phyloP scores from a whole-genome alignment of 2,888 invertebrate species.

The Horisme vitalbata region DNA sequence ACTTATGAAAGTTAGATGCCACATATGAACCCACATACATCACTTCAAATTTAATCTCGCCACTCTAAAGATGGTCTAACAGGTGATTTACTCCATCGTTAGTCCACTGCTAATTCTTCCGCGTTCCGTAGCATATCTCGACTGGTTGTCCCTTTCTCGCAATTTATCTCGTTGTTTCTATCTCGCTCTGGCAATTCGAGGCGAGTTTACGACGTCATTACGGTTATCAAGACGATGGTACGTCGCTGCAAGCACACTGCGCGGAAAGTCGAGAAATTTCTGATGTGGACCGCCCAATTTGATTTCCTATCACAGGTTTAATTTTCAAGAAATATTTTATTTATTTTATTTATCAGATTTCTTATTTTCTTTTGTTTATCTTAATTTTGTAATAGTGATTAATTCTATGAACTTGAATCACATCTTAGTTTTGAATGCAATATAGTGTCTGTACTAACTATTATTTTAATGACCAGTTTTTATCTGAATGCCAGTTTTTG shows the following conservation, averaged over 20 bases:
- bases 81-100: slow-evolving; percentile 76
- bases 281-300: slow-evolving; percentile 16
- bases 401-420: no score
- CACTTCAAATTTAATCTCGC: slow-evolving; percentile 62
- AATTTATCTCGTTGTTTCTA: slow-evolving; percentile 43
- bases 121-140: slow-evolving; percentile 64
- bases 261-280: slow-evolving; percentile 35
- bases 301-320: neutral
- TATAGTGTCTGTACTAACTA: no score
- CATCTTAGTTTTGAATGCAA: no score
- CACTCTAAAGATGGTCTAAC: slow-evolving; percentile 54
- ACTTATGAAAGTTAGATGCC: slow-evolving; percentile 11
- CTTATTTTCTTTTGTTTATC: no score
- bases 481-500: no score
- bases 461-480: no score
- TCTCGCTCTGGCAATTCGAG: slow-evolving; percentile 53
- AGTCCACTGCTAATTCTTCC: slow-evolving; percentile 73
- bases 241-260: slow-evolving; percentile 49
- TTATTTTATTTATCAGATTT: no score
- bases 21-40: slow-evolving; percentile 42
- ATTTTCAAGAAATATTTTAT: no score
- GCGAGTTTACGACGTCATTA: slow-evolving; percentile 77
- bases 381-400: no score
- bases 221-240: slow-evolving; percentile 57
- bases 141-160: slow-evolving; percentile 10